Evolutionary conservation across 1,140 invertebrate species (phyloP).

Genomic region (Leptinotarsa undecemlineata): DNA sequence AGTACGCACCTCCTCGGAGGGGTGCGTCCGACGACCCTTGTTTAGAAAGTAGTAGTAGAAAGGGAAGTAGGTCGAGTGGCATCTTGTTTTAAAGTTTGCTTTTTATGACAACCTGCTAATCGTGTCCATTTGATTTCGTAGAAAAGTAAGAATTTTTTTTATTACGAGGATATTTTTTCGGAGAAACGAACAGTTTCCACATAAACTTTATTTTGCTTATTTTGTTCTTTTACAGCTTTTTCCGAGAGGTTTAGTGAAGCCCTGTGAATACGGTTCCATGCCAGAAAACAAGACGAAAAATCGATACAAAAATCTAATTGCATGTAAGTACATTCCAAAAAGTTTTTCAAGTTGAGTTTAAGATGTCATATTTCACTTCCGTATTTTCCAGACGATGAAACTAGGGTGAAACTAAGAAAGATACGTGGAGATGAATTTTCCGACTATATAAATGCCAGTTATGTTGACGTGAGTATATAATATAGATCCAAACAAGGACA

Average conservation of each 20-base stretch:
- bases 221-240: conserved; percentile 41
- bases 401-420: conserved; percentile 69
- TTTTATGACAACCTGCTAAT: no score
- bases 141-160: no score
- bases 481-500: no score
- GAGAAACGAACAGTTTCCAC: no score
- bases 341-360: no score
- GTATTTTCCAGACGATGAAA: conserved; percentile 69
- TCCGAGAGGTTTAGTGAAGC: conserved; percentile 41
- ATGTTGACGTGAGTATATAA: conserved; percentile 39
- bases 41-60: no score
- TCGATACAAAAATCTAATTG: conserved; percentile 77
- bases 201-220: not conserved
- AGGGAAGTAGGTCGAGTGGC: no score
- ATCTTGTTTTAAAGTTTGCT: no score
- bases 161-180: no score
- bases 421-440: conserved; percentile 54
- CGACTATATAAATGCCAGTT: conserved; percentile 49
- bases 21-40: no score
- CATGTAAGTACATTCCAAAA: conserved; percentile 61
- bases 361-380: not conserved
- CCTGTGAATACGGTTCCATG: conserved; percentile 34
- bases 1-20: no score
- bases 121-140: no score
- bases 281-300: conserved; percentile 71